These are phyloP conservation scores for Parazoanthus swiftii DNA, from an alignment of 92 coral and sea anemone species.

Conservation along the genomic window DNA sequence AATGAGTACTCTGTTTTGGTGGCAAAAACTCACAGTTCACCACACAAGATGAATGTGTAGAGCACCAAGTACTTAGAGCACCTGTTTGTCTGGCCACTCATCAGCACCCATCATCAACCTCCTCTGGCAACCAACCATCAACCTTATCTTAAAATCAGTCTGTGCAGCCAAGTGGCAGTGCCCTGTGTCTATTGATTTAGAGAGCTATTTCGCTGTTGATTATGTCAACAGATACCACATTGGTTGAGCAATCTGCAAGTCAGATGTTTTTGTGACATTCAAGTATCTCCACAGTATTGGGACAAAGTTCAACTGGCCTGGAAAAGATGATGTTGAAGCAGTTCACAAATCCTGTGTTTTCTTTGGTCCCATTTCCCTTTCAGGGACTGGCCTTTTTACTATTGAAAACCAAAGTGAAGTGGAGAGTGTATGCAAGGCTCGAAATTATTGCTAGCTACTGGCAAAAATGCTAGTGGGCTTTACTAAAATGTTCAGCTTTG, in stretches of 20 bases:
- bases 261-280: slow-evolving; percentile 27
- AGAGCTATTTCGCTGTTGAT: slow-evolving; percentile 38
- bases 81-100: neutral
- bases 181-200: slow-evolving; percentile 15
- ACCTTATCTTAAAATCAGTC: neutral
- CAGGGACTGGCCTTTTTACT: neutral
- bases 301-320: slow-evolving; percentile 27
- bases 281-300: slow-evolving; percentile 17
- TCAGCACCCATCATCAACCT: neutral
- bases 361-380: neutral
- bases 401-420: neutral
- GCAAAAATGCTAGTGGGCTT: too few relatives aligned
- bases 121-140: slow-evolving; percentile 24
- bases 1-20: slow-evolving; percentile 17
- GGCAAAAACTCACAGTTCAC: slow-evolving; percentile 22
- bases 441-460: too few relatives aligned
- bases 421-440: neutral
- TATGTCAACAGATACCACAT: slow-evolving; percentile 39
- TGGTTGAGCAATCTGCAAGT: slow-evolving; percentile 35
- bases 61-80: slow-evolving; percentile 16
- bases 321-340: slow-evolving; percentile 3
- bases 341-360: neutral
- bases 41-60: slow-evolving; percentile 14
- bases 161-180: neutral
- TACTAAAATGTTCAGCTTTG: too few relatives aligned